Evolutionary conservation across 1,140 invertebrate genomes (phyloP).

Genomic region (Helicoverpa zea): DNA sequence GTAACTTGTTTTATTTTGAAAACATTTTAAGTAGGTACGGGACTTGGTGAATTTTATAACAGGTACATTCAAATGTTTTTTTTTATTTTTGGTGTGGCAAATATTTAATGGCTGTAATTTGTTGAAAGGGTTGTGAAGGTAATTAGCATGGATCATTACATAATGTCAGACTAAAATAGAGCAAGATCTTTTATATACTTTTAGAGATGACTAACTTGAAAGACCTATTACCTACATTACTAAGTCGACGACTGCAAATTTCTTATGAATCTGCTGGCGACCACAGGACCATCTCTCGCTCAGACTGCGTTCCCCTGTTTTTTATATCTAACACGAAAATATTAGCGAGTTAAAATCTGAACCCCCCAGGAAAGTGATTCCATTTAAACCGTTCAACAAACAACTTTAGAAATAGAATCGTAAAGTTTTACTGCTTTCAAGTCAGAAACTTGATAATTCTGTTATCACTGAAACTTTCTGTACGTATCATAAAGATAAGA

Average conservation of each 20-base stretch:
- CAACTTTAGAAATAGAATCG: background rate
- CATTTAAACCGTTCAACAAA: background rate
- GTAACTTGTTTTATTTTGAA: constrained; percentile 5
- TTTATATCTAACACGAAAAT: no score
- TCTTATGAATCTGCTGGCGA: background rate
- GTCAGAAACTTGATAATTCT: constrained; percentile 26
- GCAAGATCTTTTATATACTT: background rate
- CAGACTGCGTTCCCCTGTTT: no score
- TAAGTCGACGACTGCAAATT: background rate
- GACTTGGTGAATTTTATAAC: background rate
- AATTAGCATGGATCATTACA: background rate
- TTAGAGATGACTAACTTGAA: no score
- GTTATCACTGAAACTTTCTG: constrained; percentile 24
- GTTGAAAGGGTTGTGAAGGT: background rate
- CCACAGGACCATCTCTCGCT: no score
- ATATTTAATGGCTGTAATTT: background rate
- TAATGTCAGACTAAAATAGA: background rate
- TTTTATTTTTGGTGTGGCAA: background rate
- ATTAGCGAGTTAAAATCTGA: background rate
- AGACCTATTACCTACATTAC: no score
- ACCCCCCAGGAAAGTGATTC: background rate
- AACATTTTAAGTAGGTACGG: background rate
- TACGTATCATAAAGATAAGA: constrained; percentile 50
- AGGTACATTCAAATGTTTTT: background rate
- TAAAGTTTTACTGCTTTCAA: constrained; percentile 17